Conservation (phyloP, 2,797 vertebrate species). For the Varecia variegata region DNA sequence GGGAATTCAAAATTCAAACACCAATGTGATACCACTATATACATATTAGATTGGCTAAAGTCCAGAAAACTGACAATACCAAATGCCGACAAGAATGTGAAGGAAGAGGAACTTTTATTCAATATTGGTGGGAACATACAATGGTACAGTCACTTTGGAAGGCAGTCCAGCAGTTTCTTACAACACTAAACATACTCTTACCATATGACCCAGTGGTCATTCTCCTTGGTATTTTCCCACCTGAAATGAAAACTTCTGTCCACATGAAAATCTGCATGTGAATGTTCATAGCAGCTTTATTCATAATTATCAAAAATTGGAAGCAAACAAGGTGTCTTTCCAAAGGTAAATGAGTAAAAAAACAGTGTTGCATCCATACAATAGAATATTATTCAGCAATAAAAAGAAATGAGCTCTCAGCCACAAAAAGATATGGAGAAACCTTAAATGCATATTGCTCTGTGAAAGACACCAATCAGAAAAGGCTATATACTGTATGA, state of each 20-base stretch:
- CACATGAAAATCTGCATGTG: not conserved
- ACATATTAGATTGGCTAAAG: not conserved
- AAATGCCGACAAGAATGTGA: not conserved
- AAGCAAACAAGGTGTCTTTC: not conserved
- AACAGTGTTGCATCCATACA: not conserved
- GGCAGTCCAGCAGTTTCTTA: not conserved
- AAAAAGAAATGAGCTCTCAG: not conserved
- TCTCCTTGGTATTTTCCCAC: not conserved
- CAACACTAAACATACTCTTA: not conserved
- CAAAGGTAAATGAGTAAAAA: not conserved
- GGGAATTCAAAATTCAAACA: not conserved
- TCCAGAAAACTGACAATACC: not conserved
- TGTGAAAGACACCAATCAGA: not conserved
- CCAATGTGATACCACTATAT: not conserved
- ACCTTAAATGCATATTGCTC: not conserved
- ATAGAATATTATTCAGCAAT: not conserved
- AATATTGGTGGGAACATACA: not conserved
- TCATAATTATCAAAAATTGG: not conserved
- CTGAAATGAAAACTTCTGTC: not conserved
- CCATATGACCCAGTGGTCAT: not conserved
- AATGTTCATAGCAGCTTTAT: not conserved
- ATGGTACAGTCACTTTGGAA: not conserved
- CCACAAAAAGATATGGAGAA: not conserved
- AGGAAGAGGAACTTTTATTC: not conserved
- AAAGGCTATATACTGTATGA: not conserved